Percentiles rank a stretch among this genome's conserved stretches.
phyloP scores from a whole-genome alignment of 2,113 vertebrate genomes.

The Melanerpes aurifrons region DNA sequence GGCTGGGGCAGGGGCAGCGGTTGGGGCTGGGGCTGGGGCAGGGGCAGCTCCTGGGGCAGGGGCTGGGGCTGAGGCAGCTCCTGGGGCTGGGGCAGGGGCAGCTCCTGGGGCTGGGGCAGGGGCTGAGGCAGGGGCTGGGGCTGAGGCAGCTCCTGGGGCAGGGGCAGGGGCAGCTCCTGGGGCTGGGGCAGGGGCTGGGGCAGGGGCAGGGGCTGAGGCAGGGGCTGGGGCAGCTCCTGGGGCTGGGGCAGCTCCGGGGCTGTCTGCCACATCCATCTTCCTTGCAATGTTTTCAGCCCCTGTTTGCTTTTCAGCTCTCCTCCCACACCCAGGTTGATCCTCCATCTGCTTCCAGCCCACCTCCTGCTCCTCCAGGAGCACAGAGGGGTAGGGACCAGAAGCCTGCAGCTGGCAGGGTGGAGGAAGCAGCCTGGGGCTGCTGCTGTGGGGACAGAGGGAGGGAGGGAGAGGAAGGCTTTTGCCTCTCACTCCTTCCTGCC shows the following conservation, averaged over 20 bases:
- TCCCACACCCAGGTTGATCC: rapidly evolving
- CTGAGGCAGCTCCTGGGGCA: too few relatives aligned
- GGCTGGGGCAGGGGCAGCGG: too few relatives aligned
- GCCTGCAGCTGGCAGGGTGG: not conserved
- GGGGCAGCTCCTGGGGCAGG: too few relatives aligned
- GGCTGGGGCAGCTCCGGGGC: not conserved
- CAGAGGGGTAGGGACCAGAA: not conserved
- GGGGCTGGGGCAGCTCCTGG: not conserved
- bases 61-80: too few relatives aligned
- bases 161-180: too few relatives aligned
- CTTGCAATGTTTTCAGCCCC: not conserved
- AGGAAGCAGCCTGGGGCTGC: not conserved
- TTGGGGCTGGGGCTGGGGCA: too few relatives aligned
- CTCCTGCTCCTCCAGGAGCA: not conserved
- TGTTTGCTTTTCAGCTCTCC: not conserved
- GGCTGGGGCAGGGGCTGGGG: too few relatives aligned
- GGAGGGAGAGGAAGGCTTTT: not conserved
- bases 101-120: too few relatives aligned
- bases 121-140: too few relatives aligned
- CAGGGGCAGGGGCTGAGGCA: too few relatives aligned
- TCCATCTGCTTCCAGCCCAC: not conserved
- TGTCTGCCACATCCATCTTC: not conserved
- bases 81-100: too few relatives aligned
- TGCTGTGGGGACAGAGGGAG: not conserved
- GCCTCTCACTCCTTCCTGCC: not conserved